These are phyloP conservation scores for Brachypalpus laphriformis DNA, from an alignment of 2,888 invertebrate species.

Conservation along the genomic window DNA sequence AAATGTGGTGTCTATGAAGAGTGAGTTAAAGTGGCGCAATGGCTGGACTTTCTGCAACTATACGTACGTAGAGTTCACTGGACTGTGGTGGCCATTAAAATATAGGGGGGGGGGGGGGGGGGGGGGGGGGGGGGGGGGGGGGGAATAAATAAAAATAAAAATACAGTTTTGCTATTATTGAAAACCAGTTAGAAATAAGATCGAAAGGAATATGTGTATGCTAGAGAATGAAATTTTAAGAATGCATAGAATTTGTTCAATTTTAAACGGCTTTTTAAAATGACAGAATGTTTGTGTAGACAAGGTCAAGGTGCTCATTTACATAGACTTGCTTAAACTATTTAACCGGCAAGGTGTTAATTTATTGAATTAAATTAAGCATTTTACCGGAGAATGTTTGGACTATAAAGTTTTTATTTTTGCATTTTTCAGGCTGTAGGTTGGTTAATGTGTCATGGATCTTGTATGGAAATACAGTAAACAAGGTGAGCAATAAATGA, in stretches of 20 bases:
- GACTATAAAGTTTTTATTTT: not conserved
- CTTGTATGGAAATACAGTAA: conserved; percentile 9
- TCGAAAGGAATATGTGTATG: not conserved
- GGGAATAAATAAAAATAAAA: not conserved
- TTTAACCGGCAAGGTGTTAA: not conserved
- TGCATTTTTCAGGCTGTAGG: not conserved
- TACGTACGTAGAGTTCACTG: conserved; percentile 25
- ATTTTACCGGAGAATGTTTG: not conserved
- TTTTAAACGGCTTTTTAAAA: not conserved
- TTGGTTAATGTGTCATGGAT: conserved; percentile 14
- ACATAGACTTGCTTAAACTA: not conserved
- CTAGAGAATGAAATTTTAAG: not conserved
- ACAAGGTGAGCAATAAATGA: conserved; percentile 26
- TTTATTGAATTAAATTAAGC: conserved; percentile 2
- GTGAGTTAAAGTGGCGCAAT: not conserved
- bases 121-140: too few relatives aligned
- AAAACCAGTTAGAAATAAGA: conserved; percentile 19
- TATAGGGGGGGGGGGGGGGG: too few relatives aligned
- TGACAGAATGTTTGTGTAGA: conserved; percentile 5
- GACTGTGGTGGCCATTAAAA: conserved; percentile 1
- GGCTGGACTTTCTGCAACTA: conserved; percentile 22
- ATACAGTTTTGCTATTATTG: not conserved
- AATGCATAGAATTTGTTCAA: conserved; percentile 5
- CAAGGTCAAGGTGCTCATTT: conserved; percentile 41
- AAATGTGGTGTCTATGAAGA: not conserved